Percentiles rank a stretch among this genome's conserved stretches.
phyloP scores from a whole-genome alignment of 2,888 invertebrate species.

The Prostheceraeus crozeri region DNA sequence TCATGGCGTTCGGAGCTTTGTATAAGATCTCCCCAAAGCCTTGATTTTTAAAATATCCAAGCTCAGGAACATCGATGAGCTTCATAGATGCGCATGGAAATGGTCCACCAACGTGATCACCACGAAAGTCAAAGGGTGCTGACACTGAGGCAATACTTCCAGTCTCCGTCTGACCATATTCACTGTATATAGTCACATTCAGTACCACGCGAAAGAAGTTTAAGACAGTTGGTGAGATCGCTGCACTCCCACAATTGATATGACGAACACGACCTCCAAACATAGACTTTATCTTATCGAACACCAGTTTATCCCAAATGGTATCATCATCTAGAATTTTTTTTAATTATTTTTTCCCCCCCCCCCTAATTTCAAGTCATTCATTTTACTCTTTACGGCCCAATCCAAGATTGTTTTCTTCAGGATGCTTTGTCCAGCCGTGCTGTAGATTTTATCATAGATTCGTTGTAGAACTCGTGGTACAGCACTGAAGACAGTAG shows the following conservation, averaged over 20 bases:
- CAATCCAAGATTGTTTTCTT: slow-evolving; percentile 10
- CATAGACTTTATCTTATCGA: slow-evolving; percentile 81
- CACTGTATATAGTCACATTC: too few relatives aligned
- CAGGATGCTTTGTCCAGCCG: not conserved
- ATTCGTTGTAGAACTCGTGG: slow-evolving; percentile 32
- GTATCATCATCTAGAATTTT: too few relatives aligned
- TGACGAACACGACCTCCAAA: slow-evolving; percentile 83
- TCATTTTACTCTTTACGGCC: slow-evolving; percentile 17
- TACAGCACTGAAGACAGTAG: slow-evolving; percentile 26
- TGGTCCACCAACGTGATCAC: slow-evolving; percentile 81
- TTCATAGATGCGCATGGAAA: slow-evolving; percentile 87
- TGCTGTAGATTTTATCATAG: slow-evolving; percentile 26
- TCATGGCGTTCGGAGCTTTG: slow-evolving; percentile 84
- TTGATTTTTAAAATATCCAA: slow-evolving; percentile 68
- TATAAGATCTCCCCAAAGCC: slow-evolving; percentile 68
- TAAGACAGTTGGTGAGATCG: slow-evolving; percentile 81
- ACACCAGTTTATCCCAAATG: slow-evolving; percentile 90
- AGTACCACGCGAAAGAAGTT: slow-evolving; percentile 85
- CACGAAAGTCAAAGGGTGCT: slow-evolving; percentile 46
- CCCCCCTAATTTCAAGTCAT: too few relatives aligned
- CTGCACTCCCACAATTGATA: slow-evolving; percentile 89
- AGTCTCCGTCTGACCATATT: slow-evolving; percentile 58
- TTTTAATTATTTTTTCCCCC: too few relatives aligned
- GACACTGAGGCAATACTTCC: slow-evolving; percentile 50
- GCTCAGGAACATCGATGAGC: slow-evolving; percentile 89